Base-by-base conservation (phyloP, 1,140 invertebrate species). In the Bombus difficillimus region DNA sequence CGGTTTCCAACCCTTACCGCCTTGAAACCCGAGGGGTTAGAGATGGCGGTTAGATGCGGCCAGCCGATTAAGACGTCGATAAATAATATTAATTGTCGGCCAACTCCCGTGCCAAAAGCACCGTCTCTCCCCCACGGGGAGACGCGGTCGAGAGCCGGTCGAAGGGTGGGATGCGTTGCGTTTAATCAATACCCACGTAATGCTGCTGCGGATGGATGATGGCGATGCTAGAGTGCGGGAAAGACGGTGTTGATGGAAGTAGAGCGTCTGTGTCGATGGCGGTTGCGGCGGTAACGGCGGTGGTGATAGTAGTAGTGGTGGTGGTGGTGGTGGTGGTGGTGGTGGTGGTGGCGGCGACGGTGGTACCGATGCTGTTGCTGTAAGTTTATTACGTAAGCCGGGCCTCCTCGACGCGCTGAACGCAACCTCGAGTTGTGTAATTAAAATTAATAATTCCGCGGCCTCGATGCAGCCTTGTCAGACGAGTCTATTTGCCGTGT, bases 81-180 rank as follows among this genome's bases (percentile, higher is more conserved):
- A 95, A 95, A 95, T 95, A 95, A 95, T 95, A 95, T 95, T 95
- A 95, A 95, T 95, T 94, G 92, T 93, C 83, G 89, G 92, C 92
- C 88, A 88, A 89, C 87, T 86, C 83, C 89, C 86, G 82, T 81
- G 75, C 90, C 89, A 71, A 90, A 83, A 89, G 74, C 89, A 78
- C 86, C 81, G 72, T 75, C 84, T 80, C 79, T 39, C 41, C 85
- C 71, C 6, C 28, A 41, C 12, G 66, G n/a, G 53, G 47, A 59
- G 73, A 47, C 25, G 80, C 53, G 47, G 74, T 57, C 43, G 79
- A 43, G 57, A 64, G 32, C 6, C n/a, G 57, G 76, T 47, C 57
- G 77, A 68, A 41, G 79, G 80, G 86, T 68, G 74, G 86, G 88
- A 90, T 92, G 90, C 92, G 91, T 92, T 93, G 93, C 91, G 91